These are phyloP conservation scores for Condylostylus longicornis DNA, from an alignment of 1,140 invertebrate genomes.

Conservation along the genomic window DNA sequence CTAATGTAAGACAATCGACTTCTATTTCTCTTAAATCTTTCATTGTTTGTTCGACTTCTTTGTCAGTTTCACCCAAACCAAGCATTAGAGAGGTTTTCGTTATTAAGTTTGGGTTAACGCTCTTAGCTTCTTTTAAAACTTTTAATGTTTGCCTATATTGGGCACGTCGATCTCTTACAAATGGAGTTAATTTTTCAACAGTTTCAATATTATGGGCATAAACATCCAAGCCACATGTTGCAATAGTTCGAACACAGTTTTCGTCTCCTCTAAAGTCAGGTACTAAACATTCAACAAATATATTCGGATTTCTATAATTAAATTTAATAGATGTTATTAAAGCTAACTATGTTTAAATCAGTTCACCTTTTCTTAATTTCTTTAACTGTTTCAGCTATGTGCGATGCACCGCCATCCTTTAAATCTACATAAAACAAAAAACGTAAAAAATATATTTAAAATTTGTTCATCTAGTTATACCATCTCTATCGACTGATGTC, in stretches of 20 bases:
- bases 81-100: conserved; percentile 99
- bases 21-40: conserved; percentile 59
- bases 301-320: conserved; percentile 59
- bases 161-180: conserved; percentile 80
- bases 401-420: conserved; percentile 75
- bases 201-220: conserved; percentile 98
- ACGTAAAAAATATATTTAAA: no score
- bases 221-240: conserved; percentile 73
- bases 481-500: conserved; percentile 96
- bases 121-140: conserved; percentile 71
- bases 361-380: conserved; percentile 56
- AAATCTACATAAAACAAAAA: conserved; percentile 41
- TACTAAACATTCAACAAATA: conserved; percentile 92
- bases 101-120: conserved; percentile 60
- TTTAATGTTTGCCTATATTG: conserved; percentile 63
- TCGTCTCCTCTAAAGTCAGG: conserved; percentile 88
- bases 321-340: no score
- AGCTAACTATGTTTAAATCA: no score
- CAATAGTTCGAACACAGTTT: conserved; percentile 60
- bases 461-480: conserved; percentile 10
- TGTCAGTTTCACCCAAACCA: conserved; percentile 88
- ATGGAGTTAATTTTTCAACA: conserved; percentile 71
- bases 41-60: conserved; percentile 76
- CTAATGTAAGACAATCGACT: conserved; percentile 92
- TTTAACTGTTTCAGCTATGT: conserved; percentile 81